Evolutionary conservation across 2,888 invertebrate genomes (phyloP), one percentile per base, ranked within the genome.

Genomic region (Gibbula magus): DNA sequence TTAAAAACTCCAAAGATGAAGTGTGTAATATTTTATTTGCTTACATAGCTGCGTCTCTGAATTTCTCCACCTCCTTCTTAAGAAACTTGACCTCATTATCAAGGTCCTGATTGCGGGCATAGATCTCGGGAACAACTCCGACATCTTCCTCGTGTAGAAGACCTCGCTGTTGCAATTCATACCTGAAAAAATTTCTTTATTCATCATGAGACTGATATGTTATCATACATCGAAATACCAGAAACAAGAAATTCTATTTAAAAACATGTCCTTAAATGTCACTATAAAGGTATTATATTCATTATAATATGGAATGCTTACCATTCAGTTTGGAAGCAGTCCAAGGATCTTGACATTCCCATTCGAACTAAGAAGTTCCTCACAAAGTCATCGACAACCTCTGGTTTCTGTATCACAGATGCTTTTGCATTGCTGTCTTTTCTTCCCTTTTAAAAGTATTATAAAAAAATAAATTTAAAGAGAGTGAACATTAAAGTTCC

Each of bases 271-370:
- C n/a, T n/a, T n/a, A n/a, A n/a, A n/a, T n/a, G n/a, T n/a, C n/a
- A n/a, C n/a, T n/a, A n/a, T n/a, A n/a, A n/a, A n/a, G n/a, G n/a
- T n/a, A 35, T 35, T 7, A 35, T 5, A 35, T 35, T 7, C 3
- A 35, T 35, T 7, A 35, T 35, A 5, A 10, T 13, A 45, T 13
- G 5, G 13, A 39, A 70, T n/a, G 22, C 39, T 70, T 39, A 70
- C 93, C 93, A 93, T 88, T 93, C 93, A 39, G 92, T 91, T 81
- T 93, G 93, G 83, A 93, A 93, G 78, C 90, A 89, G 80, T 93
- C 92, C 22, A 93, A 83, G 0, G 93, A 92, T 70, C 89, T 85
- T 4, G 85, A 85, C 91, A 93, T 89, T 29, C 90, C 90, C 91
- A 93, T 92, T 74, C 89, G 84, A 7, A 93, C 91, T n/a, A 93